A percentile compares a stretch with the other conserved stretches of the same genome.
Evolutionary conservation across 2,113 vertebrate species (phyloP).

Genomic region (Polyodon spathula): DNA sequence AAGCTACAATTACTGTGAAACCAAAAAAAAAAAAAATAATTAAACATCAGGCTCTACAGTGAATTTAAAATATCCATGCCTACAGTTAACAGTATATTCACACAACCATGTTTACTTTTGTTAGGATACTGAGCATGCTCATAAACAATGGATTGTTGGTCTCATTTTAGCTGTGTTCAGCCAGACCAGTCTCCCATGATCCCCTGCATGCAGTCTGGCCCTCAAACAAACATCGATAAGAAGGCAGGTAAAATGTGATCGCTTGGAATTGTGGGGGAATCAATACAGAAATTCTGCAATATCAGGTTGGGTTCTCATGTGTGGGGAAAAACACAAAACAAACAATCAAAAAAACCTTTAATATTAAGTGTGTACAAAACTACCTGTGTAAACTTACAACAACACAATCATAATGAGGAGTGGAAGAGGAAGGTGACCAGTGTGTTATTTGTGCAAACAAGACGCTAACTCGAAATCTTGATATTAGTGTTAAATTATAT

Average conservation of each 20-base stretch:
- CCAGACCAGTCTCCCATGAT: slow-evolving; percentile 20
- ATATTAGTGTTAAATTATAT: no score
- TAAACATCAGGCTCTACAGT: background rate
- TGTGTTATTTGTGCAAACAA: no score
- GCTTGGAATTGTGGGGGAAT: slow-evolving; percentile 56
- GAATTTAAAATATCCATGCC: slow-evolving; percentile 1
- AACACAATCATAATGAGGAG: no score
- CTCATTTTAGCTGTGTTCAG: slow-evolving; percentile 15
- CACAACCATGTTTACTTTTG: slow-evolving; percentile 4
- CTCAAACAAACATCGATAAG: slow-evolving; percentile 55
- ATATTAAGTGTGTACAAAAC: background rate
- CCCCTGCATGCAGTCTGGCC: slow-evolving; percentile 20
- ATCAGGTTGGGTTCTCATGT: slow-evolving; percentile 24
- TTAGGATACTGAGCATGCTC: slow-evolving; percentile 2
- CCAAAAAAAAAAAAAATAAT: background rate
- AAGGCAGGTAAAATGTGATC: slow-evolving; percentile 61
- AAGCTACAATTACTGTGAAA: background rate
- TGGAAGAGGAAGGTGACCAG: no score
- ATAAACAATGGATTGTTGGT: slow-evolving; percentile 18
- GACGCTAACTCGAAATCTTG: no score
- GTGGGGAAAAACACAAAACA: slow-evolving; percentile 10
- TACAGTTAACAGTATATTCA: background rate
- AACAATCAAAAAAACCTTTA: background rate
- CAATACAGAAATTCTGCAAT: slow-evolving; percentile 45
- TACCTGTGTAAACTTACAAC: background rate